Evolutionary conservation across 1,140 invertebrate species (phyloP).

Genomic region (Leptestheria dahalacensis): DNA sequence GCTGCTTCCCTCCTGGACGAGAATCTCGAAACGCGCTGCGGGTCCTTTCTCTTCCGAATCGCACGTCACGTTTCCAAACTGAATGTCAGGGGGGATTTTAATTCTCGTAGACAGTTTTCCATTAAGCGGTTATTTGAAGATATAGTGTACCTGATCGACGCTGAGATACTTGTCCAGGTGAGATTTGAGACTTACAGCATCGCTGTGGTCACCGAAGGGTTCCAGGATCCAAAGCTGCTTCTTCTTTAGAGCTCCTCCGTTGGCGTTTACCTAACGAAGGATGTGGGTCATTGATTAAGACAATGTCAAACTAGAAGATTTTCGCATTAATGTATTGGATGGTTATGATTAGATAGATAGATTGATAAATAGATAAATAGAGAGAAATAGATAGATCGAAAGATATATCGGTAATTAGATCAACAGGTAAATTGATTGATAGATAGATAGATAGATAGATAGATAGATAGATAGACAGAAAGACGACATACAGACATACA

Average conservation of each 20-base stretch:
- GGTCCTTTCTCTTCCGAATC: conserved; percentile 66
- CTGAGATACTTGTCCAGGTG: conserved; percentile 65
- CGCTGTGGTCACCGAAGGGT: conserved; percentile 49
- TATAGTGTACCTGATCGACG: conserved; percentile 28
- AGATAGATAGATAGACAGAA: too few species aligned
- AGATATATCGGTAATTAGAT: too few species aligned
- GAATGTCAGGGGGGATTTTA: too few species aligned
- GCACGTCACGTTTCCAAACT: conserved; percentile 90
- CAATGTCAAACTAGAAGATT: background rate
- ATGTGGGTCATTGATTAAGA: background rate
- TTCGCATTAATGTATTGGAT: background rate
- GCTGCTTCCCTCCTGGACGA: conserved; percentile 51
- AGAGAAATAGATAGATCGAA: too few species aligned
- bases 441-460: too few species aligned
- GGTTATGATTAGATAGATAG: too few species aligned
- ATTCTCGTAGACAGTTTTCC: background rate
- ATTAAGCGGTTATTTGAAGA: background rate
- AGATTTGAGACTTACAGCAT: conserved; percentile 70
- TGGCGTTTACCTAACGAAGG: conserved; percentile 57
- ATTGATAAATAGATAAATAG: too few species aligned
- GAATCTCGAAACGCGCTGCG: conserved; percentile 77
- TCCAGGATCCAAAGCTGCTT: conserved; percentile 90
- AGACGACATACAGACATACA: too few species aligned
- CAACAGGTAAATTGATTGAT: too few species aligned
- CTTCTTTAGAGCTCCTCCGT: conserved; percentile 84